Evolutionary conservation across 2,888 invertebrate species (phyloP), one percentile per base, ranked within the genome.

Genomic region (Hipparchia semele): DNA sequence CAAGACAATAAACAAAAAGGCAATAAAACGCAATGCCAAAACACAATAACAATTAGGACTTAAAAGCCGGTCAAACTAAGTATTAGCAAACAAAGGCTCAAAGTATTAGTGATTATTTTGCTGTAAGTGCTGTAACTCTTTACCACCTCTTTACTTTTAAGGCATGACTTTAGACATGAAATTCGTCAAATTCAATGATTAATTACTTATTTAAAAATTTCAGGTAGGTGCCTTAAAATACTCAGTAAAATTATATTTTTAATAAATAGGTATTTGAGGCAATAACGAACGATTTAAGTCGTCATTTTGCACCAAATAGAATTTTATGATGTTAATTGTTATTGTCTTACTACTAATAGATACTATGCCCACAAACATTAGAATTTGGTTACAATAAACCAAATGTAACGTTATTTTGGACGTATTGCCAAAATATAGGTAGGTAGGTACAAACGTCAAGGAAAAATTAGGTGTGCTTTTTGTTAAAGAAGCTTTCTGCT

Each of bases 11-110:
- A 75, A 73, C 75, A 75, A 73, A 73, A 75, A 53, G 59, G 33
- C 10, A 66, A 10, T 39, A 68, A 73, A 60, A 73, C 39, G 73
- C 73, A 71, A 73, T 62, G 12, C 56, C 64, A 64, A 68, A 73
- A 70, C 46, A 62, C 67, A 46, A 46, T 46, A 58, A 56, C 62
- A 58, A 58, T 69, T 64, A 70, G 1, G 5, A 8, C 61, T 64
- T 70, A 65, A 46, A 58, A 46, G 49, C n/a, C 53, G 54, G 60
- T 71, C 70, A 56, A 73, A 68, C 65, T 68, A 23, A 23, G 23
- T 23, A 75, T 71, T 70, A 65, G 70, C 64, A 75, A 75, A 75
- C 75, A 73, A 73, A 73, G 73, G 59, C 54, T 71, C 60, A 68
- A 64, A 68, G 6, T 8, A 59, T 69, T 33, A 54, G 59, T 51